Percentiles rank a stretch among this genome's conserved stretches.
phyloP scores from a whole-genome alignment of 2,797 vertebrate genomes.

The Sebastes itinus region DNA sequence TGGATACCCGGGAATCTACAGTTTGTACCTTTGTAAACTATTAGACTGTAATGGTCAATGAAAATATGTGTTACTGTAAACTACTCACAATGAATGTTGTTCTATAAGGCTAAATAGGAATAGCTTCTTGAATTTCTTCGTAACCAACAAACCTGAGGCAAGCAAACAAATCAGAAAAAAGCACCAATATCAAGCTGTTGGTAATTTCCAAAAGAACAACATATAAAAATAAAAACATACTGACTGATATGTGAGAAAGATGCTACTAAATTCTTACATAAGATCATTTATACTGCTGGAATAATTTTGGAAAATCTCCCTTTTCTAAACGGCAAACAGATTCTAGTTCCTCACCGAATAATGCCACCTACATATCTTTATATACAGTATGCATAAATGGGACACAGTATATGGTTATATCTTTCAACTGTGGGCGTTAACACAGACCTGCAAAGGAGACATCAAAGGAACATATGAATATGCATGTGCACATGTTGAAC shows the following conservation, averaged over 20 bases:
- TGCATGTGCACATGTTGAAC: slow-evolving; percentile 56
- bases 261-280: not conserved
- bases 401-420: slow-evolving; percentile 21
- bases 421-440: slow-evolving; percentile 42
- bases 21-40: not conserved
- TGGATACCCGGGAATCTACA: not conserved
- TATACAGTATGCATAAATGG: slow-evolving; percentile 17
- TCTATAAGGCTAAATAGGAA: not conserved
- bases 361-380: slow-evolving; percentile 3
- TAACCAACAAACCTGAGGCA: not conserved
- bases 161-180: not conserved
- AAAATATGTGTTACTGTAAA: not conserved
- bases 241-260: not conserved
- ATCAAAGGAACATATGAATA: slow-evolving; percentile 64
- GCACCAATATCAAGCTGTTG: not conserved
- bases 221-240: not conserved
- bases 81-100: not conserved
- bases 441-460: slow-evolving; percentile 32
- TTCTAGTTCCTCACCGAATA: not conserved
- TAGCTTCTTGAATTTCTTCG: not conserved
- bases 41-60: not conserved
- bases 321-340: not conserved
- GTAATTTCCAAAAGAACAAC: not conserved
- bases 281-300: not conserved
- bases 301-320: not conserved